A percentile compares a stretch with the other conserved stretches of the same genome.
Evolutionary conservation across 2,888 invertebrate species (phyloP).

Genomic region (Xanthorhoe designata): DNA sequence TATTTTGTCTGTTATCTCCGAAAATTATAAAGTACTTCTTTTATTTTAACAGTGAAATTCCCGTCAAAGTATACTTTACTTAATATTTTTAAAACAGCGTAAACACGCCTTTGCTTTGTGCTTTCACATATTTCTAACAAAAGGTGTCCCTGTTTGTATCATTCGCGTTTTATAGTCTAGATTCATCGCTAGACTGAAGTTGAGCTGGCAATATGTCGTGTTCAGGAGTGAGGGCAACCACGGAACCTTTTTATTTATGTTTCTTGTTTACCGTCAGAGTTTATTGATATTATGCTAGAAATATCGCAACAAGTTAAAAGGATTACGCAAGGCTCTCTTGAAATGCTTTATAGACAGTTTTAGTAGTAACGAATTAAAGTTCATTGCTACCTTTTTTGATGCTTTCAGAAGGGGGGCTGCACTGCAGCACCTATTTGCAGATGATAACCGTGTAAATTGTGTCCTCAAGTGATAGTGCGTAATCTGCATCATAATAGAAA

Average conservation of each 20-base stretch:
- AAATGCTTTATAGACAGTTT: no score
- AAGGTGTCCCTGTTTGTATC: slow-evolving; percentile 63
- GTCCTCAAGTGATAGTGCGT: no score
- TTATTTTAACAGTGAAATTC: no score
- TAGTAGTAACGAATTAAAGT: no score
- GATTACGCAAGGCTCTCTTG: background rate
- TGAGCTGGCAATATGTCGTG: slow-evolving; percentile 39
- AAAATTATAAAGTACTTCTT: no score
- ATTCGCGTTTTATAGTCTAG: slow-evolving; percentile 57
- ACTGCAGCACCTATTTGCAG: no score
- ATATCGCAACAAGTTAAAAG: slow-evolving; percentile 10
- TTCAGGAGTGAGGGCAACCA: slow-evolving; percentile 2
- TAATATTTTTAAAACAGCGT: slow-evolving; percentile 20
- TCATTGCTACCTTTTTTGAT: no score
- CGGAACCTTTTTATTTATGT: slow-evolving; percentile 17
- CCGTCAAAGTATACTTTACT: no score
- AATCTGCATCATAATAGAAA: no score
- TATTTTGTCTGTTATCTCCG: no score
- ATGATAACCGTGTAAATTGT: no score
- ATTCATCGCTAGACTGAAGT: slow-evolving; percentile 55
- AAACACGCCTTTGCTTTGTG: slow-evolving; percentile 50
- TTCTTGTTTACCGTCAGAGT: slow-evolving; percentile 1
- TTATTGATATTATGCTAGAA: slow-evolving; percentile 1
- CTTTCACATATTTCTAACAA: slow-evolving; percentile 52
- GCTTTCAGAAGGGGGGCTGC: no score